Evolutionary conservation across 2,888 invertebrate genomes (phyloP).

Genomic region (Trichopoda pennipes): DNA sequence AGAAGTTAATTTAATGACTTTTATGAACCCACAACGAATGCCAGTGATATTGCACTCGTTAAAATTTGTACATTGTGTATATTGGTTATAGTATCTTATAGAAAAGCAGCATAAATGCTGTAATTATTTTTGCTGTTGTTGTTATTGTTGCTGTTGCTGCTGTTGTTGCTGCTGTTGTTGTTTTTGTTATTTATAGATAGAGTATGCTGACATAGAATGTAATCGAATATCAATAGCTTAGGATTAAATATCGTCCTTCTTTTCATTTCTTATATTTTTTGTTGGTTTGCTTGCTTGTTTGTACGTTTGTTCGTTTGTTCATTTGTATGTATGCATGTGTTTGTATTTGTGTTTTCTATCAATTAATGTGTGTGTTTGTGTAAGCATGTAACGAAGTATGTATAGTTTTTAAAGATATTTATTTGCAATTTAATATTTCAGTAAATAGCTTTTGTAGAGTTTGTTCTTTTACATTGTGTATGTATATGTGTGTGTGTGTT

Average conservation of each 20-base stretch:
- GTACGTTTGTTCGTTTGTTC: slow-evolving; percentile 66
- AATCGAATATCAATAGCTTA: slow-evolving; percentile 81
- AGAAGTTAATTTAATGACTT: too few species aligned
- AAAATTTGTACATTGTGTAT: slow-evolving; percentile 12
- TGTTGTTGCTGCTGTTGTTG: too few species aligned
- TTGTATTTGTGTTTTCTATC: slow-evolving; percentile 1
- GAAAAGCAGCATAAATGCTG: background rate
- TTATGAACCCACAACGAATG: background rate
- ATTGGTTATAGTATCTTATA: slow-evolving; percentile 37
- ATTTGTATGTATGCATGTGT: too few species aligned
- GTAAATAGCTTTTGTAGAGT: slow-evolving; percentile 51
- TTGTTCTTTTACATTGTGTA: slow-evolving; percentile 21
- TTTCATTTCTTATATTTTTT: slow-evolving; percentile 74
- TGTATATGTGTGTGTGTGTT: slow-evolving; percentile 1
- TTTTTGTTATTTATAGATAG: background rate
- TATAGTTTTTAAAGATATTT: slow-evolving; percentile 50
- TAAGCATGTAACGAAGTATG: background rate
- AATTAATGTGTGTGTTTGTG: background rate
- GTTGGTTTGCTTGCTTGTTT: too few species aligned
- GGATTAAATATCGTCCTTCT: slow-evolving; percentile 79
- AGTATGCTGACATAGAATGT: slow-evolving; percentile 73
- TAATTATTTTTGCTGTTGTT: too few species aligned
- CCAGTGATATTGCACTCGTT: slow-evolving; percentile 19
- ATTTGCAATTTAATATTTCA: slow-evolving; percentile 64
- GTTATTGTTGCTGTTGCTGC: too few species aligned